These are phyloP conservation scores for Reinhardtius hippoglossoides DNA, from an alignment of 2,113 vertebrate species.

Conservation along the genomic window DNA sequence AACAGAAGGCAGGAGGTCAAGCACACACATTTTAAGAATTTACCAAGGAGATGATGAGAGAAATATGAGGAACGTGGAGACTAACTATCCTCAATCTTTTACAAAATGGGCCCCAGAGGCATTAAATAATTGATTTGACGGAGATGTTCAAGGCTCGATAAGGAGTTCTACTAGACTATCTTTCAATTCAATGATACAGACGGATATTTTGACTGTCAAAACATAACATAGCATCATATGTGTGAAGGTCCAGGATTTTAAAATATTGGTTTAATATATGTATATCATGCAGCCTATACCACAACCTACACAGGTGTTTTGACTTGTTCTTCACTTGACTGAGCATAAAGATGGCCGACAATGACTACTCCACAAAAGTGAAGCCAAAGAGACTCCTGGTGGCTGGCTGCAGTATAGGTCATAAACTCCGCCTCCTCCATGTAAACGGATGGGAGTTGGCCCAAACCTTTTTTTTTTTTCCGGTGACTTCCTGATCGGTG, in stretches of 20 bases:
- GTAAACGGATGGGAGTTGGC: no score
- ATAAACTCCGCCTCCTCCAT: no score
- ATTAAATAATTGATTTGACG: neutral
- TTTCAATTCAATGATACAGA: neutral
- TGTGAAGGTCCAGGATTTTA: neutral
- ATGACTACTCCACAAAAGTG: no score
- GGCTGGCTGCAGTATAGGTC: no score
- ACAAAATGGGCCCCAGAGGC: neutral
- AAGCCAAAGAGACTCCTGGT: no score
- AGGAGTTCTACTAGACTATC: neutral
- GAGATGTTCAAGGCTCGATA: neutral
- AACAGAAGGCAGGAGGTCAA: slow-evolving; percentile 26
- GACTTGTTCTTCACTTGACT: no score
- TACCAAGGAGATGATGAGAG: neutral
- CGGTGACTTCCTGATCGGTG: neutral
- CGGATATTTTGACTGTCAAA: no score
- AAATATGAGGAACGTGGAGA: neutral
- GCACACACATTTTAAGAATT: neutral
- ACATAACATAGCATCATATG: neutral
- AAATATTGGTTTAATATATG: no score
- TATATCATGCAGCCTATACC: no score
- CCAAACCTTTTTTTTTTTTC: neutral
- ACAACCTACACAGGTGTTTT: no score
- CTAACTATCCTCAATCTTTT: neutral
- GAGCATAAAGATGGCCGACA: no score